Evolutionary conservation across 2,797 vertebrate genomes (phyloP).

Genomic region (Bovichtus diacanthus): DNA sequence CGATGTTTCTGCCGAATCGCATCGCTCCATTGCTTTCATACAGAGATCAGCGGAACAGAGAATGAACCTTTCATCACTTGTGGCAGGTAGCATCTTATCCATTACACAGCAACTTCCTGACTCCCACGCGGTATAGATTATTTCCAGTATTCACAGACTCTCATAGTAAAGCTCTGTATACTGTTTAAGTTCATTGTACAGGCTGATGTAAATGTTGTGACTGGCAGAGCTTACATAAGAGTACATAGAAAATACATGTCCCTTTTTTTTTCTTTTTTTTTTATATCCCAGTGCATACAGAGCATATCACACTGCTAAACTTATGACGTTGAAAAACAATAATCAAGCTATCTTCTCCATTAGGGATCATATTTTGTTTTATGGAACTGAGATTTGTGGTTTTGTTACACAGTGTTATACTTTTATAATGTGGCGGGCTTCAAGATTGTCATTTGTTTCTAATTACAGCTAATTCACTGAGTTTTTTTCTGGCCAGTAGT

Average conservation of each 20-base stretch:
- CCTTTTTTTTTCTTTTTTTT: slow-evolving; percentile 26
- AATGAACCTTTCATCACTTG: slow-evolving; percentile 29
- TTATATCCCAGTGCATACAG: neutral
- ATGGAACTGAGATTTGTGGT: slow-evolving; percentile 11
- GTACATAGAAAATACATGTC: neutral
- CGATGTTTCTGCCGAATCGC: slow-evolving; percentile 28
- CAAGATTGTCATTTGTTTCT: neutral
- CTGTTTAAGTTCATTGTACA: neutral
- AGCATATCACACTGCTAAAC: slow-evolving; percentile 7
- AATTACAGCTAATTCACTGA: neutral
- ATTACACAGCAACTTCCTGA: neutral
- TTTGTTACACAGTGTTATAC: neutral
- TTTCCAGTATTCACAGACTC: slow-evolving; percentile 4
- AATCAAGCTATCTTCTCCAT: neutral
- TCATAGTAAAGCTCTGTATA: neutral
- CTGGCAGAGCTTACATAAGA: slow-evolving; percentile 48
- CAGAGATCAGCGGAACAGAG: slow-evolving; percentile 33
- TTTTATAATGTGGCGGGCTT: neutral
- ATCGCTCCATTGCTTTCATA: slow-evolving; percentile 10
- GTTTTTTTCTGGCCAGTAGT: neutral
- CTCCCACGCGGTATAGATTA: neutral
- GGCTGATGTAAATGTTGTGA: slow-evolving; percentile 21
- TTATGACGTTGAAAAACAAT: slow-evolving; percentile 11
- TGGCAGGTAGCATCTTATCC: slow-evolving; percentile 5
- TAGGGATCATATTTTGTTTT: slow-evolving; percentile 10